phyloP scores from a whole-genome alignment of 2,797 vertebrate genomes.

The Odontamblyopus lacepedii region DNA sequence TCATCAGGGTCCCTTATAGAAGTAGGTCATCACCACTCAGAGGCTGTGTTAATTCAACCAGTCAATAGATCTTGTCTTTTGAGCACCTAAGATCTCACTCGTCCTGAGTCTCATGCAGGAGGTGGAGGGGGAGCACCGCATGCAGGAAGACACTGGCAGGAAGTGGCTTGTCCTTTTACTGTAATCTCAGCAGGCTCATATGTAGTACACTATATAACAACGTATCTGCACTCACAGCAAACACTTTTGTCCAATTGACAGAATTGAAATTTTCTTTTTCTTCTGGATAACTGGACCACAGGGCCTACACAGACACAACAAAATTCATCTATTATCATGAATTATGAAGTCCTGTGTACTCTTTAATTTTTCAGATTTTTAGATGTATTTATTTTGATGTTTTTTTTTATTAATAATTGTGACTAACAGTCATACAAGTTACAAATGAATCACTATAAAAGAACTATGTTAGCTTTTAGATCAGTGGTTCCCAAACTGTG shows the following conservation, averaged over 20 bases:
- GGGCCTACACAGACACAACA: not conserved
- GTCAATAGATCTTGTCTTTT: conserved; percentile 24
- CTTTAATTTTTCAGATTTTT: not conserved
- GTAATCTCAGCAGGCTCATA: conserved; percentile 56
- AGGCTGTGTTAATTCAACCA: conserved; percentile 36
- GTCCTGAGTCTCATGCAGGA: conserved; percentile 53
- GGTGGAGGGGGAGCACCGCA: conserved; percentile 24
- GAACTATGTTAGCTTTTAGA: too few species aligned
- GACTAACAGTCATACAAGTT: too few species aligned
- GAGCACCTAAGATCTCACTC: conserved; percentile 20
- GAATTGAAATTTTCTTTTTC: too few species aligned
- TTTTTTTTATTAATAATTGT: too few species aligned
- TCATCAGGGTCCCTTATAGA: conserved; percentile 40
- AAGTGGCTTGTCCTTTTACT: conserved; percentile 67
- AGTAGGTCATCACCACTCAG: conserved; percentile 47
- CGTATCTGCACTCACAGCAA: not conserved
- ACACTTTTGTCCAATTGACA: too few species aligned
- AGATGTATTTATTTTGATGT: not conserved
- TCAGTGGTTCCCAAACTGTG: too few species aligned
- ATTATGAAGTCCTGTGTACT: not conserved
- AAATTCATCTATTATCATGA: not conserved
- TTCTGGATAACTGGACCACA: too few species aligned
- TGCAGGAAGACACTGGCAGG: conserved; percentile 66
- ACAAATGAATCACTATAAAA: too few species aligned
- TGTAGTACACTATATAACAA: conserved; percentile 18